Conservation (phyloP, 2,113 vertebrate genomes). For the Cavia aperea region DNA sequence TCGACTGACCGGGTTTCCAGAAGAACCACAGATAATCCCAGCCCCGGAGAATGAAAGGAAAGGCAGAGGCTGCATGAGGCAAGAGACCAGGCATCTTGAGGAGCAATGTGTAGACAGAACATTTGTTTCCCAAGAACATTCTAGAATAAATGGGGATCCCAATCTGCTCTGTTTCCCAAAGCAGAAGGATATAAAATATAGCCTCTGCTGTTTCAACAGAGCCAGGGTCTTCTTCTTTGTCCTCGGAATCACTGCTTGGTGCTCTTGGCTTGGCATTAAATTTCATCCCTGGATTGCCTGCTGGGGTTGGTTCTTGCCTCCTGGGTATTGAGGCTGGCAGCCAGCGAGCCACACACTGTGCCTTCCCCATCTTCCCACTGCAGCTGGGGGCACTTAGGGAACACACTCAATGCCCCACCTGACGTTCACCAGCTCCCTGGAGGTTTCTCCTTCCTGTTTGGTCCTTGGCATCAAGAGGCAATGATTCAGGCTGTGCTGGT, state of each 20-base stretch:
- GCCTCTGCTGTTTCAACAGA: not conserved
- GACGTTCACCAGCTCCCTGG: not conserved
- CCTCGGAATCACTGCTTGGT: not conserved
- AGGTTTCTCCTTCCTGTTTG: not conserved
- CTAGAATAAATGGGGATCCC: not conserved
- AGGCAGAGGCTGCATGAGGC: not conserved
- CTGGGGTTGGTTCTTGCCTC: not conserved
- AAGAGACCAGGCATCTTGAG: no score
- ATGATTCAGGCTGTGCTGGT: rapidly evolving
- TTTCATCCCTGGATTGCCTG: not conserved
- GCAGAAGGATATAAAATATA: rapidly evolving
- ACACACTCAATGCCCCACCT: rapidly evolving
- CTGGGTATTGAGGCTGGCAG: not conserved
- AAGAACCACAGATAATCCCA: not conserved
- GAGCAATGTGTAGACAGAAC: not conserved
- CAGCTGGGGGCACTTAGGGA: no score
- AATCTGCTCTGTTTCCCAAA: not conserved
- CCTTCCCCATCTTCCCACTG: not conserved
- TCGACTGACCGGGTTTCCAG: no score
- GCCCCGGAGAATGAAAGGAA: not conserved
- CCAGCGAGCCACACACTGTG: not conserved
- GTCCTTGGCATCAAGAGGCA: not conserved
- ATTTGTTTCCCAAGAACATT: not conserved
- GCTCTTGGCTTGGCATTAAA: not conserved
- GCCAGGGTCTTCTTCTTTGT: not conserved